Base-by-base conservation (phyloP, 2,797 vertebrate genomes). In the Oryzias sinensis region DNA sequence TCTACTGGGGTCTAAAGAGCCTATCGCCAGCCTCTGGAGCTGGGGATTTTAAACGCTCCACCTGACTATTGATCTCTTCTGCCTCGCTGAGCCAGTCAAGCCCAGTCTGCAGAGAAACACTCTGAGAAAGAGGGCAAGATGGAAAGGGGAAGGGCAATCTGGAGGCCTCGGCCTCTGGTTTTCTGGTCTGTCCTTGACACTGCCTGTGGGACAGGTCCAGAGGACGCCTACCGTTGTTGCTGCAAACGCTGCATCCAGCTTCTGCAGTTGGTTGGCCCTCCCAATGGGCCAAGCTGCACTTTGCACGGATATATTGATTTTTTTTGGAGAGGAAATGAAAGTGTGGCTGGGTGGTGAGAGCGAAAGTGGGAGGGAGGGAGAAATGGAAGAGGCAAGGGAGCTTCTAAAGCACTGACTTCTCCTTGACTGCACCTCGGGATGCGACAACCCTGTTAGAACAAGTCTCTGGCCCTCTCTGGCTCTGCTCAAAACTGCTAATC, bases 281-380 rank as follows among this genome's bases (percentile, higher is more conserved):
- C 88, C 89, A 64, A 57, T 63, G 71, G 90, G 81, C 86, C 84
- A 40, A 49, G 62, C 87, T 88, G 89, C 91, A 91, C 91, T 93
- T 92, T 92, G 82, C 88, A 89, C 83, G 72, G 76, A 77, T 74
- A 75, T 93, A 93, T 93, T 91, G 92, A 93, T 92, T 93, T 92
- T 63, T 84, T 85, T 86, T 70, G 74, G 72, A 86, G 75, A 75
- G 71, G 69, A 72, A 84, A 75, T 72, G 71, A 82, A 83, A 83
- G 88, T 84, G 84, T 84, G 78, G 80, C 52, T 81, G 74, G 68
- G 64, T 75, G 70, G 73, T 46, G 58, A 74, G 69, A 79, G 75
- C 14, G 41, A 69, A 56, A 4, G 63, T 65, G 49, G 25, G 47
- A 57, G 46, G 61, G 72, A 51, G 64, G 62, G 53, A 65, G 51